Percentiles rank a stretch among this genome's conserved stretches.
phyloP scores from a whole-genome alignment of 2,888 invertebrate species.

The Hypomecis atomaria region DNA sequence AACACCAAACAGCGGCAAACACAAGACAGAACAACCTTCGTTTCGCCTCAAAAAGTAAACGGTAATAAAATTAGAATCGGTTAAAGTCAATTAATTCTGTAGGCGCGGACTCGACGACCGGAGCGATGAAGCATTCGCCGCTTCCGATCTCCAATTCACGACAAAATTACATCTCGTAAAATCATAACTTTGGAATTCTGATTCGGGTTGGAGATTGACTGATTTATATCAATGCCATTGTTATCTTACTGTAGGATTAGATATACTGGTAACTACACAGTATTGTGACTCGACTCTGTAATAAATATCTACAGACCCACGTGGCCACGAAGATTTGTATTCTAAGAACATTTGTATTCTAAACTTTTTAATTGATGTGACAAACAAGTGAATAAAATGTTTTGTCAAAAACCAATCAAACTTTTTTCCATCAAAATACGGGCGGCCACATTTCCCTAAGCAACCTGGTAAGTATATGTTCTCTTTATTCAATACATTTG shows the following conservation, averaged over 20 bases:
- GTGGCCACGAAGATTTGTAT: too few relatives aligned
- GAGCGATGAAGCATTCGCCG: slow-evolving; percentile 49
- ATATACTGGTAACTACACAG: too few relatives aligned
- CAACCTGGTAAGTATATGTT: too few relatives aligned
- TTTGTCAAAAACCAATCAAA: too few relatives aligned
- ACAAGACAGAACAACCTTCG: slow-evolving; percentile 31
- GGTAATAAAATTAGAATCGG: slow-evolving; percentile 43
- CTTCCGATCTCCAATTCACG: slow-evolving; percentile 46
- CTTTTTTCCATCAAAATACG: too few relatives aligned
- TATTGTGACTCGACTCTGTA: too few relatives aligned
- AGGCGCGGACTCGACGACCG: slow-evolving; percentile 40
- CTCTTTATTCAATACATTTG: too few relatives aligned
- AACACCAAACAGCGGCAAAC: slow-evolving; percentile 23
- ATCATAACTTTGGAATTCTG: slow-evolving; percentile 28
- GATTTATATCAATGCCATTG: slow-evolving; percentile 14
- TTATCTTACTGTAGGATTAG: not conserved
- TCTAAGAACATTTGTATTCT: too few relatives aligned
- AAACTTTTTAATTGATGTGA: too few relatives aligned
- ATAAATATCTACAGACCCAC: too few relatives aligned
- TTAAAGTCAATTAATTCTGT: slow-evolving; percentile 47
- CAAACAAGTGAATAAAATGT: too few relatives aligned
- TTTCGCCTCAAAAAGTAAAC: slow-evolving; percentile 30
- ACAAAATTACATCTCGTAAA: slow-evolving; percentile 37
- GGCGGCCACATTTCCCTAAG: too few relatives aligned
- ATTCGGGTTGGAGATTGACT: slow-evolving; percentile 13